A percentile compares a stretch with the other conserved stretches of the same genome.
These are phyloP conservation scores for Odocoileus hemionus DNA, from an alignment of 2,113 vertebrate genomes.

Conservation along the genomic window DNA sequence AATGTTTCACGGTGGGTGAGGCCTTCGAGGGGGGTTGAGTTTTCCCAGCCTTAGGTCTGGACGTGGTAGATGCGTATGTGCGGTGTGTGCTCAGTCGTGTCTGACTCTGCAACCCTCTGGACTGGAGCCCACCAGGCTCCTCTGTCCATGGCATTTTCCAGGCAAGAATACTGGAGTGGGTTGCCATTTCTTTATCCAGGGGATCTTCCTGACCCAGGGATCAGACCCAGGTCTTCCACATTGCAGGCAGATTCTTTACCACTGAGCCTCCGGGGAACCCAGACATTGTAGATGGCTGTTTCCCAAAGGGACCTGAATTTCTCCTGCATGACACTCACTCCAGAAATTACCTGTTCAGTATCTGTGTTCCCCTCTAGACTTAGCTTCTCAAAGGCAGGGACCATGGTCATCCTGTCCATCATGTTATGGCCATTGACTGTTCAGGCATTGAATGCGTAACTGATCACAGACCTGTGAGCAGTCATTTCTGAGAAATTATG, in stretches of 20 bases:
- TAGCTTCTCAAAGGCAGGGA: background rate
- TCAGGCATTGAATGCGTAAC: background rate
- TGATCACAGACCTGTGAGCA: background rate
- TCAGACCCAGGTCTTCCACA: background rate
- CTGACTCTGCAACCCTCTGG: background rate
- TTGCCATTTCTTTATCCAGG: background rate
- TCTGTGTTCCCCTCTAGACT: background rate
- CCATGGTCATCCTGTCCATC: no score
- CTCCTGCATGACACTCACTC: background rate
- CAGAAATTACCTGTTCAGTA: background rate
- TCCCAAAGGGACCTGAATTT: background rate
- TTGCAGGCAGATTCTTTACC: background rate
- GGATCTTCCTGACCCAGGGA: background rate
- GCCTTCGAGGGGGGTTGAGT: background rate
- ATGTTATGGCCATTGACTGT: rapidly evolving
- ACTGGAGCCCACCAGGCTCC: background rate
- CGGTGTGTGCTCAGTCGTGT: background rate
- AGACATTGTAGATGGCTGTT: background rate
- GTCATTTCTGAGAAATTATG: background rate
- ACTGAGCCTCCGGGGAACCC: background rate
- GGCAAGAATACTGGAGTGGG: background rate
- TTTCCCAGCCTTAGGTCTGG: background rate
- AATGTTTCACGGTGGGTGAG: background rate
- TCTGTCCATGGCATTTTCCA: background rate
- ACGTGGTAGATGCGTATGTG: background rate